Base-by-base conservation (phyloP, 2,888 invertebrate species). In the Hermaeophaga mercurialis region DNA sequence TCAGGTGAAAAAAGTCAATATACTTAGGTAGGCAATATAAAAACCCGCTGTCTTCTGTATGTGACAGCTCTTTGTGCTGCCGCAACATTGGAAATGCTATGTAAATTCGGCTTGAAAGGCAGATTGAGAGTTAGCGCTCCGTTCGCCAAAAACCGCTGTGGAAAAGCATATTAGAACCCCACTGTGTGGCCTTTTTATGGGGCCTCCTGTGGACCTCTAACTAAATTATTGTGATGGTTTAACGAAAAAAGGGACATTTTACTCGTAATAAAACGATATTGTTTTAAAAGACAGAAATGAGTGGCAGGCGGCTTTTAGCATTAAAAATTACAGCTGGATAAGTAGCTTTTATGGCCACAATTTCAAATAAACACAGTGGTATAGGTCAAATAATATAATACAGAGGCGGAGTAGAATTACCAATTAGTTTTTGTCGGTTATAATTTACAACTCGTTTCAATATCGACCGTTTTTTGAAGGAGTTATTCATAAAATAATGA, bases 101-200 rank as follows among this genome's bases (percentile, higher is more conserved):
- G 39, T 39, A 39, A 39, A 39, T 39, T 19, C 6, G n/a, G 39
- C 39, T 39, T 39, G 19, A 39, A 39, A 39, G 19, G n/a, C 39
- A 9, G 18, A 39, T 39, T 39, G 39, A 39, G 19, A 39, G 39
- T 39, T 39, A 39, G 19, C 19, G 22, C 4, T 38, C 4, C 15
- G 6, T 38, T 38, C 38, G 38, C 38, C 38, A 19, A 19, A n/a
- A 39, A 39, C 19, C 39, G 39, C 22, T 19, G 39, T 39, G 39
- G 39, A 7, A 39, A 39, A 39, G 19, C 39, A 19, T 39, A 22
- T 22, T n/a, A 22, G 39, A 22, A 39, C 12, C 39, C 39, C 39
- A 22, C 39, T 11, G 39, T n/a, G 39, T 11, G 39, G 19, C 39
- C 39, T 39, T 39, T 39, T 39, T 39, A 39, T 39, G 39, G 18